Base-by-base conservation (phyloP, 1,140 invertebrate genomes). In the Helicorthomorpha holstii region DNA sequence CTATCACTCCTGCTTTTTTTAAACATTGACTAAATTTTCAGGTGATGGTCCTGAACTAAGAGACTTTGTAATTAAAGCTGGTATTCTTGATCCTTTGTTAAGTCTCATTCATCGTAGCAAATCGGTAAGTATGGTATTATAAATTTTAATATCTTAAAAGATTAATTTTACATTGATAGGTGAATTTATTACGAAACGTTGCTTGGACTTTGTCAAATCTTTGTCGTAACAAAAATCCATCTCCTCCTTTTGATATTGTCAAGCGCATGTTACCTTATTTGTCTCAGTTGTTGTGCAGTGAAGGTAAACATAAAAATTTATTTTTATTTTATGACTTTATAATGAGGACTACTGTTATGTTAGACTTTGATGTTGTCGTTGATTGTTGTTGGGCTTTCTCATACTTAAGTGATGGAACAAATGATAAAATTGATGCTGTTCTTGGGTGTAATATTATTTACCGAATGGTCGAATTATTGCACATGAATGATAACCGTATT, bases 331-430 rank as follows among this genome's bases (percentile, higher is more conserved):
- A 14, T 7, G 7, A 34, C 29, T 34, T 34, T 7, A n/a, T n/a
- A n/a, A n/a, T n/a, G n/a, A n/a, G n/a, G n/a, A n/a, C 48, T 49
- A 29, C 14, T 49, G n/a, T 12, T 27, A 24, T 16, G 44, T 21
- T 25, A 49, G 48, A 49, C 24, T 4, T 42, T 7, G 22, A 26
- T 7, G 26, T 66, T 66, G 10, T 59, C 79, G 82, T 88, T 47
- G 93, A 98, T 69, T 80, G 90, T 7, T 94, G 93, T 61, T 98
- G 94, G 94, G 89, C 93, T 0, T 69, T 98, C 19, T 96, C 92
- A 0, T 98, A 98, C 64, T 70, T 98, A 2, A 94, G 90, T 2
- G 92, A 96, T 69, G 90, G 90, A 1, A 79, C 82, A 1, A 94
- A 95, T 66, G 83, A 91, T 26, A 89, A 90, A 63, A 97, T 98